Evolutionary conservation across 35 echinoderm and acorn worm species (phyloP).

Genomic region (Stichopus chloronotus): DNA sequence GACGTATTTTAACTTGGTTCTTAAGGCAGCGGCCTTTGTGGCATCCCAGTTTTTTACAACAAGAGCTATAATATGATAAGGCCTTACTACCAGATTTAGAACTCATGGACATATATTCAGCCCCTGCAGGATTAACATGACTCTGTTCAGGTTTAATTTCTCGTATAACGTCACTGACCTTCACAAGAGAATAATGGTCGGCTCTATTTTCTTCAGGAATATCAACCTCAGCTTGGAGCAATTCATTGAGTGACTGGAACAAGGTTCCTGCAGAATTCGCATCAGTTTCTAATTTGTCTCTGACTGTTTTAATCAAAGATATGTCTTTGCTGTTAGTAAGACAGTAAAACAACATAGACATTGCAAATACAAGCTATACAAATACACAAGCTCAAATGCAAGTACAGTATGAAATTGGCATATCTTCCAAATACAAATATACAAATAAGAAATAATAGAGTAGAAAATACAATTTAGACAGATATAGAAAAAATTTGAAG

Average conservation of each 20-base stretch:
- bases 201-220: neutral
- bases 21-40: neutral
- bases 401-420: no score
- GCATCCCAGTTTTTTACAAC: conserved; percentile 15
- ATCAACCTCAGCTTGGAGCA: neutral
- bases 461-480: no score
- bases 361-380: no score
- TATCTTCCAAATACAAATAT: no score
- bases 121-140: neutral
- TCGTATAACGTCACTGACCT: neutral
- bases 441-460: no score
- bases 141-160: neutral
- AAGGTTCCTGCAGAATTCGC: neutral
- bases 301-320: neutral
- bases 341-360: no score
- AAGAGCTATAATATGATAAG: neutral
- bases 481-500: no score
- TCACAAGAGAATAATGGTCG: conserved; percentile 5
- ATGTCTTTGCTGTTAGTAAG: conserved; percentile 6
- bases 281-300: conserved; percentile 13
- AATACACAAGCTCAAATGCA: no score
- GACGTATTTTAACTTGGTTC: neutral
- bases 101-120: neutral
- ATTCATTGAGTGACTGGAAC: conserved; percentile 7
- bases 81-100: conserved; percentile 13